Percentiles rank a stretch among this genome's conserved stretches.
phyloP scores from a whole-genome alignment of 2,113 vertebrate genomes.

The Eublepharis macularius region DNA sequence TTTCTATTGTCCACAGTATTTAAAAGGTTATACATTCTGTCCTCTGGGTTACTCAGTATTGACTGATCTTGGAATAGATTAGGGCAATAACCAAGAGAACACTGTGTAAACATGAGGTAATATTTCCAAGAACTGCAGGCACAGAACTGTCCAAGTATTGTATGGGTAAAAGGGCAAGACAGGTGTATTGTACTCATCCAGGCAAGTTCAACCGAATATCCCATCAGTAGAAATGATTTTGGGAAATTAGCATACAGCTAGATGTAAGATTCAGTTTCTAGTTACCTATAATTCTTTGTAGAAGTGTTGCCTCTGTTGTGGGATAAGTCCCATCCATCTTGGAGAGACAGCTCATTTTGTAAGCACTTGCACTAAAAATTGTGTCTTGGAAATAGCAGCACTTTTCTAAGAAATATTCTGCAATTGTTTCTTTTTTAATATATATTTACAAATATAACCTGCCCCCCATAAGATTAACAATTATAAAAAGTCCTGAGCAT shows the following conservation, averaged over 20 bases:
- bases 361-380: too few species aligned
- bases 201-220: not conserved
- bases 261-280: not conserved
- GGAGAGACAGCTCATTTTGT: too few species aligned
- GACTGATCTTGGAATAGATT: conserved; percentile 15
- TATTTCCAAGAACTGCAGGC: not conserved
- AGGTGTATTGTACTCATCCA: not conserved
- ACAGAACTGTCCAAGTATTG: not conserved
- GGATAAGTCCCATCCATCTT: too few species aligned
- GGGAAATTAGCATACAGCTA: not conserved
- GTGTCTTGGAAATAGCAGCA: too few species aligned
- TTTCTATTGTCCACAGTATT: not conserved
- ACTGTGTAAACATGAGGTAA: not conserved
- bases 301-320: too few species aligned
- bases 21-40: not conserved
- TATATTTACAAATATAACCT: too few species aligned
- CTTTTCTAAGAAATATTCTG: too few species aligned
- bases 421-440: too few species aligned
- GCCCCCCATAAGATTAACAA: too few species aligned
- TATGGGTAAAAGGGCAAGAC: too few species aligned
- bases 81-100: not conserved
- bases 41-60: not conserved
- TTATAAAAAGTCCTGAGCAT: too few species aligned
- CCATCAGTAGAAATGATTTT: not conserved
- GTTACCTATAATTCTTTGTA: not conserved